Evolutionary conservation across 1,140 invertebrate genomes (phyloP).

Genomic region (Drosophila pseudoananassae): DNA sequence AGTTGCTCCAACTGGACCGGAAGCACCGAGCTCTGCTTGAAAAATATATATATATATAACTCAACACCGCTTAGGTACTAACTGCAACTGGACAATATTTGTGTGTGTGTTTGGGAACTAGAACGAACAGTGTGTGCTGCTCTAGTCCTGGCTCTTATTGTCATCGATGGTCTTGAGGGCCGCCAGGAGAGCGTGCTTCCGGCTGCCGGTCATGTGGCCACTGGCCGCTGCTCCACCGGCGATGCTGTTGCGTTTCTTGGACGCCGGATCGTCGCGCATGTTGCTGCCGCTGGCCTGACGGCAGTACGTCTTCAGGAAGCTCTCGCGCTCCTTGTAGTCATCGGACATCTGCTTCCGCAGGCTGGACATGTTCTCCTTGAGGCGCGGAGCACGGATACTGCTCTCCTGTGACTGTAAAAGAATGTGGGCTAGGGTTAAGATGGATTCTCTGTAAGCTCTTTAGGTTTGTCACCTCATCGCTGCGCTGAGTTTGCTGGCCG

Average conservation of each 20-base stretch:
- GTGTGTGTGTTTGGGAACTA: constrained; percentile 11
- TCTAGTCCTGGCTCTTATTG: constrained; percentile 71
- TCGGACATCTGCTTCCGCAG: constrained; percentile 76
- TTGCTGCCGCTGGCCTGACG: constrained; percentile 59
- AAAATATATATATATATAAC: constrained; percentile 78
- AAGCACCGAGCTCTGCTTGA: constrained; percentile 45
- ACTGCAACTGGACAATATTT: constrained; percentile 33
- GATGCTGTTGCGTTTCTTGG: constrained; percentile 73
- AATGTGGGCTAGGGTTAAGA: not conserved
- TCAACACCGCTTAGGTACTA: constrained; percentile 64
- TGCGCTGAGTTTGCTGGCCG: constrained; percentile 18
- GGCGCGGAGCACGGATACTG: constrained; percentile 32
- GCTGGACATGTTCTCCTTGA: constrained; percentile 72
- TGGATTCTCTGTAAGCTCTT: not conserved
- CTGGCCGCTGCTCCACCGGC: constrained; percentile 43
- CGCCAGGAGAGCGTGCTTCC: constrained; percentile 87
- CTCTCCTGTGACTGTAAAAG: not conserved
- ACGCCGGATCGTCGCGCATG: constrained; percentile 60
- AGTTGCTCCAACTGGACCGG: constrained; percentile 20
- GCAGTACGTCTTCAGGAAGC: constrained; percentile 77
- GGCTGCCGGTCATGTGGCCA: constrained; percentile 76
- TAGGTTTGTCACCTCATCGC: constrained; percentile 24
- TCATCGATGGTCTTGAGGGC: constrained; percentile 87
- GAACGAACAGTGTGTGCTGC: constrained; percentile 18
- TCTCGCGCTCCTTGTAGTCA: constrained; percentile 78